phyloP scores from a whole-genome alignment of 2,888 invertebrate species.

The Aporophyla lueneburgensis region DNA sequence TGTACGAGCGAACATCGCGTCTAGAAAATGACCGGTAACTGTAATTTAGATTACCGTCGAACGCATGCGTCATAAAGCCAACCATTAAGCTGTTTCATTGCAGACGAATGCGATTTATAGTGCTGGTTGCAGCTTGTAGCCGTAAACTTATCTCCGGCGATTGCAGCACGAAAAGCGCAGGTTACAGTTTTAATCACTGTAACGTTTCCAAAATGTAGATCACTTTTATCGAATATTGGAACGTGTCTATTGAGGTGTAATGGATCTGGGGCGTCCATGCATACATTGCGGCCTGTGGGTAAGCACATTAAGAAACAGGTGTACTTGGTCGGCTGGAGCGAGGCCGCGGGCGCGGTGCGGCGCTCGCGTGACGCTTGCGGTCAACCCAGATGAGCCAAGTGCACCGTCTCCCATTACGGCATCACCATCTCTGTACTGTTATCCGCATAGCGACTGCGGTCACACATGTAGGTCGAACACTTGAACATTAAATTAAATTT shows the following conservation, averaged over 20 bases:
- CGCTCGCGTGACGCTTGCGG: constrained; percentile 78
- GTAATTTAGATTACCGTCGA: constrained; percentile 73
- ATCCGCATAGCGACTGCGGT: constrained; percentile 84
- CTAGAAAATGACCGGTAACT: constrained; percentile 69
- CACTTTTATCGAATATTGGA: constrained; percentile 43
- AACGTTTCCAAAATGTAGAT: constrained; percentile 36
- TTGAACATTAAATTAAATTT: constrained; percentile 85
- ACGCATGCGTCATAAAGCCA: constrained; percentile 67
- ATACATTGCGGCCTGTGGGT: constrained; percentile 61
- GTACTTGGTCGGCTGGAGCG: constrained; percentile 26
- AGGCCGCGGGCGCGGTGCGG: constrained; percentile 34
- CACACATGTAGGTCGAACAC: constrained; percentile 85
- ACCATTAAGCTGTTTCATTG: constrained; percentile 64
- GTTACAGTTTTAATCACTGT: constrained; percentile 54
- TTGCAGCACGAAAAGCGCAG: constrained; percentile 14
- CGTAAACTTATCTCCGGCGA: constrained; percentile 46
- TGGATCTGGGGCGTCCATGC: constrained; percentile 54
- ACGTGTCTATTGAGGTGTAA: constrained; percentile 31
- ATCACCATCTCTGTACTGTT: constrained; percentile 82
- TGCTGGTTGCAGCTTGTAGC: constrained; percentile 35
- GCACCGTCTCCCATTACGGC: constrained; percentile 74
- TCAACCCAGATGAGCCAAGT: constrained; percentile 82
- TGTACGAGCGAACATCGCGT: constrained; percentile 50
- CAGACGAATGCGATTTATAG: constrained; percentile 58
- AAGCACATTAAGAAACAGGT: constrained; percentile 66